Conservation (phyloP, 30 jellyfish, hydroid and myxozoan genomes). For the Pelagia noctiluca region DNA sequence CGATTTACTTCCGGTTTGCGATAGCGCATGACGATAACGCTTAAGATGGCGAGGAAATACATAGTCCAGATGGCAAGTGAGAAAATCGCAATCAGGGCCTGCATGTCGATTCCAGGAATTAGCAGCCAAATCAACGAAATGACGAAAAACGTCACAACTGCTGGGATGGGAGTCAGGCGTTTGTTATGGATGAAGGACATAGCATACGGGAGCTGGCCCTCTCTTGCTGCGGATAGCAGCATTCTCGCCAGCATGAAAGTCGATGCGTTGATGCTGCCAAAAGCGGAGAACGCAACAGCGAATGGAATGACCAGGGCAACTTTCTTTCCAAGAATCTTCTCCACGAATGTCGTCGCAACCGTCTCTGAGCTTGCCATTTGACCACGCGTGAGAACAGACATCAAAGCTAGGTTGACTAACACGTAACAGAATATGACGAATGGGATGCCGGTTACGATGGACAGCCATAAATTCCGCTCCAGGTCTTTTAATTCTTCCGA, state of each 20-base stretch:
- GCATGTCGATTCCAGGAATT: neutral
- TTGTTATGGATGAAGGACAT: conserved; percentile 19
- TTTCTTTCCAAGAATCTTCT: conserved; percentile 19
- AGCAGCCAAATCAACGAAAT: conserved; percentile 2
- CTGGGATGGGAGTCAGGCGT: conserved; percentile 19
- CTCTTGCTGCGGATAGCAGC: conserved; percentile 22
- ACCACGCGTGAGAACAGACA: conserved; percentile 24
- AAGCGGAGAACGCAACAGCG: conserved; percentile 17
- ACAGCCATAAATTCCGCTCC: conserved; percentile 8
- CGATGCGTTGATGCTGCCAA: conserved; percentile 15
- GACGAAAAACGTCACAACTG: neutral
- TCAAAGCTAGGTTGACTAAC: conserved; percentile 16
- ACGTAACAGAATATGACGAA: conserved; percentile 23
- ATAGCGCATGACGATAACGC: conserved; percentile 50
- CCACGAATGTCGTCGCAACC: conserved; percentile 10
- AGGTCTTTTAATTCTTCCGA: no score
- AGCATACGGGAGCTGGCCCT: conserved; percentile 34
- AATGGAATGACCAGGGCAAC: conserved; percentile 9
- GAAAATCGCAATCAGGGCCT: conserved; percentile 15
- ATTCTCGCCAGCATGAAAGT: neutral
- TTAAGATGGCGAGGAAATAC: no score
- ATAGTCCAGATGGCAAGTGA: conserved; percentile 50
- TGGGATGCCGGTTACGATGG: conserved; percentile 7
- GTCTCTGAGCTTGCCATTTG: conserved; percentile 25
- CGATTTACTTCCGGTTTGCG: conserved; percentile 47